Base-by-base conservation (phyloP, 1,140 invertebrate species). In the Aphidius ervi region DNA sequence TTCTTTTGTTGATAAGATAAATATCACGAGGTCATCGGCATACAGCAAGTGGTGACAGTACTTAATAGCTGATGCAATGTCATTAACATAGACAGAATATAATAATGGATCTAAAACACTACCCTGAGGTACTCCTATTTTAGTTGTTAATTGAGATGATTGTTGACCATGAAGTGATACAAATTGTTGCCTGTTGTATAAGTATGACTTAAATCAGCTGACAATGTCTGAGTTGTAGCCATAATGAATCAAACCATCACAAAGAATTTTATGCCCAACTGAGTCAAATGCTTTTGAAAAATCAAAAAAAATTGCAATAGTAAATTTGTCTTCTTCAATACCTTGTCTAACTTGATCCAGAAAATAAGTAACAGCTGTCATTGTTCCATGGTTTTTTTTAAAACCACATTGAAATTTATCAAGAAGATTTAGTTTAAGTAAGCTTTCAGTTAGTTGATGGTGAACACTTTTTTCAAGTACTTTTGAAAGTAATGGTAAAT, bases 251-350 rank as follows among this genome's bases (percentile, higher is more conserved):
- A 53, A 53, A 9, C 23, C 23, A 5, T 9, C 5, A 7, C 41
- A 31, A 2, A 59, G 40, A 8, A 50, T 4, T 0, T 6, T 9
- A 45, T 59, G 58, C 6, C 45, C 20, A 4, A 59, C 58, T 2
- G 48, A 7, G 9, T 59, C 48, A 45, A 59, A 59, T 4, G 58
- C 58, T 52, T 59, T 59, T 4, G 58, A 43, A 16, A 59, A 52
- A 23, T 59, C 58, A 31, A 59, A 59, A 20, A 59, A 52, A 10
- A 59, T 16, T 1, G 49, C 39, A 4, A 50, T 23, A 1, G 58
- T 59, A 20, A 59, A 6, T 41, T 41, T 37, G 0, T 46, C 6
- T 5, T 41, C 5, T 6, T 59, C 58, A 9, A 45, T 8, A 5
- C 31, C 47, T n/a, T 8, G 1, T 53, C 58, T n/a, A 20, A 43